Percentiles rank a stretch among this genome's conserved stretches.
These are phyloP conservation scores for Leptopterna dolabrata DNA, from an alignment of 2,888 invertebrate species.

Conservation along the genomic window DNA sequence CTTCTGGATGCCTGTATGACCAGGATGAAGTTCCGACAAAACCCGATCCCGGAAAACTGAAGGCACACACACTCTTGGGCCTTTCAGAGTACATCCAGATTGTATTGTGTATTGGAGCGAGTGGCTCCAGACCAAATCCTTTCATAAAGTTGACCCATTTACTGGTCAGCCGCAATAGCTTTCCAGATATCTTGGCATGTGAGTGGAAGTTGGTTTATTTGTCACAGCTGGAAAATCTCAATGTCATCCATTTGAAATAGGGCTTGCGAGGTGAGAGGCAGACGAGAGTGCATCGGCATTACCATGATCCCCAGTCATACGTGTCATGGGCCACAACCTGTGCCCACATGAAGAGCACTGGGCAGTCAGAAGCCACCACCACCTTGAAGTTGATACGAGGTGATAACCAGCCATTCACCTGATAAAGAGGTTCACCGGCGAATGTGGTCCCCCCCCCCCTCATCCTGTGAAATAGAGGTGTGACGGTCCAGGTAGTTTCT, in stretches of 20 bases:
- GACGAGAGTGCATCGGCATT: too few relatives aligned
- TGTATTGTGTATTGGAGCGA: background rate
- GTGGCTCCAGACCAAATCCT: background rate
- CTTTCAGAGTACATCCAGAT: background rate
- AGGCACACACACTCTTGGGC: background rate
- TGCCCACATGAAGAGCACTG: too few relatives aligned
- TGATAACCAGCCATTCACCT: too few relatives aligned
- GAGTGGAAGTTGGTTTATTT: background rate
- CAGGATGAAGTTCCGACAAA: background rate
- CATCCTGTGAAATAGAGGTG: too few relatives aligned
- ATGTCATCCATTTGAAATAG: background rate
- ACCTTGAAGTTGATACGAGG: too few relatives aligned
- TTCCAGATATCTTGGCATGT: background rate
- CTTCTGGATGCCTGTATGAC: background rate
- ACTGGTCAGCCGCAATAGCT: background rate
- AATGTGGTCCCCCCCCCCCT: too few relatives aligned
- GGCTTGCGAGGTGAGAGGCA: too few relatives aligned
- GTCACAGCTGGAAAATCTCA: background rate
- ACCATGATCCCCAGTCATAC: too few relatives aligned
- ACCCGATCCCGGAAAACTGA: background rate
- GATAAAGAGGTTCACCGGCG: too few relatives aligned
- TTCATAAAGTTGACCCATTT: background rate
- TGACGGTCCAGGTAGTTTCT: too few relatives aligned
- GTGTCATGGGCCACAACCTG: too few relatives aligned
- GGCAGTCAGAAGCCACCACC: too few relatives aligned